phyloP scores from a whole-genome alignment of 2,797 vertebrate species.

The Anolis apletophallus region DNA sequence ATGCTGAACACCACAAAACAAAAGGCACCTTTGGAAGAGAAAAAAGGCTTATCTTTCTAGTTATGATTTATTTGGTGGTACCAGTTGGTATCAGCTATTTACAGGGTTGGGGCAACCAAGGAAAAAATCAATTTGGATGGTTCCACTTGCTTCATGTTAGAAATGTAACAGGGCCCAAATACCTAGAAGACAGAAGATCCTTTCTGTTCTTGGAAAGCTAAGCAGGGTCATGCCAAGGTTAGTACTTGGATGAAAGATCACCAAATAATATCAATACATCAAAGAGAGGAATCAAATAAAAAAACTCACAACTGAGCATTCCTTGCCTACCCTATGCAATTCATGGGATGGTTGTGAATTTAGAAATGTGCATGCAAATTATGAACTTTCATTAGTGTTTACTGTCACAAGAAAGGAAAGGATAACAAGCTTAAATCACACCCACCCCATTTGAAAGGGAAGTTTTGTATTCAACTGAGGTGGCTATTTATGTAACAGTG shows the following conservation, averaged over 20 bases:
- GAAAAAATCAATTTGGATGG: accelerated
- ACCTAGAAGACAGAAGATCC: too few species aligned
- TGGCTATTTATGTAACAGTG: conserved; percentile 61
- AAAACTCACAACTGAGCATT: too few species aligned
- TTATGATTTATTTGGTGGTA: conserved; percentile 35
- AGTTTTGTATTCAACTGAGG: conserved; percentile 41
- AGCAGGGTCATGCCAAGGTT: too few species aligned
- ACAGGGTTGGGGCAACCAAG: neutral
- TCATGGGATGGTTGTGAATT: too few species aligned
- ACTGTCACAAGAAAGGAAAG: conserved; percentile 18
- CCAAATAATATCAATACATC: too few species aligned
- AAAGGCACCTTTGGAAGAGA: neutral
- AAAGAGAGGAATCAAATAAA: too few species aligned
- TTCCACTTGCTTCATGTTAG: neutral
- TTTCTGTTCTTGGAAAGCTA: too few species aligned
- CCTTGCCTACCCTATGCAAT: too few species aligned
- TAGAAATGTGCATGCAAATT: accelerated
- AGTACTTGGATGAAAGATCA: too few species aligned
- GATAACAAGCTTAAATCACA: neutral
- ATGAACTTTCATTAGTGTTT: accelerated
- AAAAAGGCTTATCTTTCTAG: neutral
- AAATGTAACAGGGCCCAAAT: too few species aligned
- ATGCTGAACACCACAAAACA: neutral
- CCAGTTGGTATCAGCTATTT: neutral
- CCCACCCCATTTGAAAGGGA: neutral